Base-by-base conservation (phyloP, 2,113 vertebrate species). In the Okapia johnstoni region DNA sequence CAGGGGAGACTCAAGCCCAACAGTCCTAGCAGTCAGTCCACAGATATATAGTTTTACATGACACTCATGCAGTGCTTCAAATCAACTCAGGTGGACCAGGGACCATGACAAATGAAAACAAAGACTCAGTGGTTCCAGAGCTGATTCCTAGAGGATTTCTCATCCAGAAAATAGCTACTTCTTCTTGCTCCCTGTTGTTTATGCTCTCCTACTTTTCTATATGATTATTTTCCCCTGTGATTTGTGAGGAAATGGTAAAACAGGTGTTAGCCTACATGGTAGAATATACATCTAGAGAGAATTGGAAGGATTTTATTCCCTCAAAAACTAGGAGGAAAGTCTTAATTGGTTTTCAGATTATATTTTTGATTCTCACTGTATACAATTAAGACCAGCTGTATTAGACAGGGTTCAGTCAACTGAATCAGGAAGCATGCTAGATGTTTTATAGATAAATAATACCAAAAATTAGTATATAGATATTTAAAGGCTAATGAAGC, bases 161-260 rank as follows among this genome's bases (percentile, higher is more conserved):
- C 36, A 57, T 43, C 16, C 23, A 86, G 6, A 93, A 89, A 21
- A 88, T 33, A 86, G 11, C 10, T 66, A 85, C 43, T 94, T 88
- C 60, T 46, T 52, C 14, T 48, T 70, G 16, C 1, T 91, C 4
- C 88, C 33, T 86, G 19, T 66, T 77, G 50, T 83, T 5, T 16
- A 36, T 5, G 5, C 66, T 95, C 30, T 93, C 79, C 70, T 93
- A 40, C 77, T 94, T 95, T 94, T 70, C 40, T 83, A 23, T 33
- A 10, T 96, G 60, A 97, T 83, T 81, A 61, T 84, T 85, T 94
- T 86, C n/a, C 23, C 63, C 57, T 89, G 81, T 33, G 88, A 93
- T 61, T 80, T 88, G 13, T n/a, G 25, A 94, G 14, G 40, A 79
- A 95, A 92, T 58, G 19, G 26, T 61, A 70, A 94, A 86, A 66